phyloP scores from a whole-genome alignment of 2,888 invertebrate species.

The Acanthosepion esculentum region DNA sequence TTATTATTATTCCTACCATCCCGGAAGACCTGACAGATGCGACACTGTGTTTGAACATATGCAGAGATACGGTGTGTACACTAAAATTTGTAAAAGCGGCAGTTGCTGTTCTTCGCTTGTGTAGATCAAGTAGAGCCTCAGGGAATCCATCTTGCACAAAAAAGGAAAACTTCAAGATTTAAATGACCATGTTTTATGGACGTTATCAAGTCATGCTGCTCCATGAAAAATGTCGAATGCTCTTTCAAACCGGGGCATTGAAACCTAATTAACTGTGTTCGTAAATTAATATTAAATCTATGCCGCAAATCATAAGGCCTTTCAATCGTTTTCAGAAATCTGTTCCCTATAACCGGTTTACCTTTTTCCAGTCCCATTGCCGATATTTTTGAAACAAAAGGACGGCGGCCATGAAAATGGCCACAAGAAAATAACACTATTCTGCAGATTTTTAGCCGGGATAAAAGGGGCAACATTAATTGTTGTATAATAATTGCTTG shows the following conservation, averaged over 20 bases:
- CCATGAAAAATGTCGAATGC: neutral
- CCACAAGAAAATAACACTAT: neutral
- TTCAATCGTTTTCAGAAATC: neutral
- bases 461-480: too few species aligned
- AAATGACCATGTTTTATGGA: neutral
- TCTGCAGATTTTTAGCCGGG: too few species aligned
- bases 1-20: neutral
- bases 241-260: neutral
- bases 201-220: neutral
- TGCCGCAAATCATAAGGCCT: neutral
- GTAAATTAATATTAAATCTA: neutral
- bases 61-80: neutral
- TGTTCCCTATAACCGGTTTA: neutral
- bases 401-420: neutral
- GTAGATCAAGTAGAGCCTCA: neutral
- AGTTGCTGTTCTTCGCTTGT: neutral
- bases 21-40: neutral
- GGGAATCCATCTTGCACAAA: neutral
- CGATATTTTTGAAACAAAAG: neutral
- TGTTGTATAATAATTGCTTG: too few species aligned
- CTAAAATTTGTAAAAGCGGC: neutral
- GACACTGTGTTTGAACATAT: slow-evolving; percentile 2
- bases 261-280: neutral
- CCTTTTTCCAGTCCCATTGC: neutral
- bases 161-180: neutral